These are phyloP conservation scores for Microcebus lehilahytsara DNA, from an alignment of 2,113 vertebrate genomes.

Conservation along the genomic window DNA sequence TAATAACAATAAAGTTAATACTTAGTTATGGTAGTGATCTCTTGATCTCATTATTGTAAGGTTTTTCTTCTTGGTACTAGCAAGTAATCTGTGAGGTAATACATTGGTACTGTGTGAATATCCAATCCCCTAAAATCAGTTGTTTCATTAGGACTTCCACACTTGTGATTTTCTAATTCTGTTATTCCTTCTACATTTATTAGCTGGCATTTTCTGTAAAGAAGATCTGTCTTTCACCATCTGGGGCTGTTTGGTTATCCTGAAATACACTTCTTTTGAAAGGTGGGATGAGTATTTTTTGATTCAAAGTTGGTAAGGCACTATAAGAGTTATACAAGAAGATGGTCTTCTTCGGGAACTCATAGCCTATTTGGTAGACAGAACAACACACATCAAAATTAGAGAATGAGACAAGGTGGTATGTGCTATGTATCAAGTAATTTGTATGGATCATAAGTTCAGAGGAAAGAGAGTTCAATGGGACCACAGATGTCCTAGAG, in stretches of 20 bases:
- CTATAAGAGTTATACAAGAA: slow-evolving; percentile 24
- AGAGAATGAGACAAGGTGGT: slow-evolving; percentile 14
- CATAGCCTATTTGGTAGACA: not conserved
- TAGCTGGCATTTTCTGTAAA: slow-evolving; percentile 42
- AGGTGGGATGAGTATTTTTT: slow-evolving; percentile 26
- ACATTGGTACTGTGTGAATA: slow-evolving; percentile 12
- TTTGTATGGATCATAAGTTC: not conserved
- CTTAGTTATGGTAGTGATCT: not conserved
- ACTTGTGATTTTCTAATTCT: slow-evolving; percentile 55
- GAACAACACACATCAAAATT: slow-evolving; percentile 2
- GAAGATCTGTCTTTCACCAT: not conserved
- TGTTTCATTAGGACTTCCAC: slow-evolving; percentile 43
- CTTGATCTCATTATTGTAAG: not conserved
- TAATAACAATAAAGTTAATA: not conserved
- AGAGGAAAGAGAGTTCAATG: not conserved
- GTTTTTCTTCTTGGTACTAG: slow-evolving; percentile 1
- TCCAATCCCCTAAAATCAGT: slow-evolving; percentile 21
- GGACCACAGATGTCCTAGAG: not conserved
- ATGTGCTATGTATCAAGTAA: slow-evolving; percentile 16
- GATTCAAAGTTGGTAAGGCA: slow-evolving; percentile 17
- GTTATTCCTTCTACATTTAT: slow-evolving; percentile 18
- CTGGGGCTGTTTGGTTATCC: slow-evolving; percentile 18
- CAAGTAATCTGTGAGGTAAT: slow-evolving; percentile 35
- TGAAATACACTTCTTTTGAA: slow-evolving; percentile 46
- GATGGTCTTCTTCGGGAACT: not conserved